Conservation (phyloP, 2,113 vertebrate species). For the Gambusia holbrooki region DNA sequence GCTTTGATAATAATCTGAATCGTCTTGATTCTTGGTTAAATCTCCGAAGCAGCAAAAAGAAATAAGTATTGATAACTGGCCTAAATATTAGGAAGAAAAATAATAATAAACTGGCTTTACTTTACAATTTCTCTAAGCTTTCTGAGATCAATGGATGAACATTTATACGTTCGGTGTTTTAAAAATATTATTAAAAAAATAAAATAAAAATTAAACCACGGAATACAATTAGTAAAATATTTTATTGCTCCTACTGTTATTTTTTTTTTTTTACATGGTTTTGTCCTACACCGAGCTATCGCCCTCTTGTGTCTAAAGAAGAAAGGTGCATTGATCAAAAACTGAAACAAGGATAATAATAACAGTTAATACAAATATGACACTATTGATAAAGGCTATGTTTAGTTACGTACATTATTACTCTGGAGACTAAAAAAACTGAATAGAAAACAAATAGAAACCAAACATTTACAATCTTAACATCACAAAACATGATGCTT, state of each 20-base stretch:
- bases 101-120: background rate
- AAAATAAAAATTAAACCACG: conserved; percentile 4
- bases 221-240: conserved; percentile 28
- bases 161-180: background rate
- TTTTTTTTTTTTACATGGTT: conserved; percentile 14
- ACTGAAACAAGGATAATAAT: background rate
- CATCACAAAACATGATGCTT: background rate
- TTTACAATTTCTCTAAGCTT: background rate
- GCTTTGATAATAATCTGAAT: background rate
- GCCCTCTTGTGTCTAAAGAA: conserved; percentile 60
- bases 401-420: background rate
- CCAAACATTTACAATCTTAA: conserved; percentile 1
- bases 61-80: conserved; percentile 12
- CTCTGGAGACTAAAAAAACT: background rate
- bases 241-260: conserved; percentile 54
- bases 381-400: background rate
- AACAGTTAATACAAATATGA: background rate
- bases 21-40: conserved; percentile 10
- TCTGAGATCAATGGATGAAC: conserved; percentile 2
- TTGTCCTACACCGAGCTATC: conserved; percentile 16
- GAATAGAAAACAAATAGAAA: background rate
- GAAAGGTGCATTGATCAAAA: conserved; percentile 28
- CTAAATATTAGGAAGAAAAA: background rate
- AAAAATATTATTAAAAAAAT: conserved; percentile 8
- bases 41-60: conserved; percentile 42